Conservation (phyloP, 1,140 invertebrate species). For the Atopsyche davidsoni region DNA sequence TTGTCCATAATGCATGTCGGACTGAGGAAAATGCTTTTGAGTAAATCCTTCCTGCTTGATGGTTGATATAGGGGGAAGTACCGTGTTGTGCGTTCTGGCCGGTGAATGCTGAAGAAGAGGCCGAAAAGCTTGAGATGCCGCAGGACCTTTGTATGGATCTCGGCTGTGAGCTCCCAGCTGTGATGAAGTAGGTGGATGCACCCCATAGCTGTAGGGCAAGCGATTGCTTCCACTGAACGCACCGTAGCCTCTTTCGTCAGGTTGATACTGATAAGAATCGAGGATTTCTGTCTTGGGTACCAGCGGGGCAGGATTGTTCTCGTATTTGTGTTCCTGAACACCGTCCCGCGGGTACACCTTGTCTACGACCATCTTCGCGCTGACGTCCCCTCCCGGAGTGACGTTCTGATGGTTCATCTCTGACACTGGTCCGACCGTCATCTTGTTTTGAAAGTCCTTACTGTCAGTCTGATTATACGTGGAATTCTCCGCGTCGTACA, state of each 20-base stretch:
- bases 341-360: slow-evolving; percentile 36
- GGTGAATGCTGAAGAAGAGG: background rate
- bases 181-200: no score
- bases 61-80: slow-evolving; percentile 46
- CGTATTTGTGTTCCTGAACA: slow-evolving; percentile 36
- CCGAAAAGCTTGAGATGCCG: background rate
- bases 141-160: slow-evolving; percentile 3
- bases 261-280: slow-evolving; percentile 41
- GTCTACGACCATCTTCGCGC: slow-evolving; percentile 32
- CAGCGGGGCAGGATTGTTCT: slow-evolving; percentile 40
- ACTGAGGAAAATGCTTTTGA: slow-evolving; percentile 21
- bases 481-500: slow-evolving; percentile 44
- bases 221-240: slow-evolving; percentile 8
- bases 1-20: slow-evolving; percentile 19
- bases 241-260: slow-evolving; percentile 32
- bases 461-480: slow-evolving; percentile 44
- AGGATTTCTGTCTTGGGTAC: slow-evolving; percentile 44
- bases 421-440: slow-evolving; percentile 49
- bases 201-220: no score
- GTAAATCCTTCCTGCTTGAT: slow-evolving; percentile 45
- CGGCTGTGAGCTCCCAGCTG: background rate
- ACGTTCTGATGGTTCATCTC: slow-evolving; percentile 46
- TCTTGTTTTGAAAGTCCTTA: slow-evolving; percentile 51
- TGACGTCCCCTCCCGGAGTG: slow-evolving; percentile 34
- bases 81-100: no score